A percentile compares a stretch with the other conserved stretches of the same genome.
These are phyloP conservation scores for Amazonetta brasiliensis DNA, from an alignment of 2,797 vertebrate genomes.

Conservation along the genomic window DNA sequence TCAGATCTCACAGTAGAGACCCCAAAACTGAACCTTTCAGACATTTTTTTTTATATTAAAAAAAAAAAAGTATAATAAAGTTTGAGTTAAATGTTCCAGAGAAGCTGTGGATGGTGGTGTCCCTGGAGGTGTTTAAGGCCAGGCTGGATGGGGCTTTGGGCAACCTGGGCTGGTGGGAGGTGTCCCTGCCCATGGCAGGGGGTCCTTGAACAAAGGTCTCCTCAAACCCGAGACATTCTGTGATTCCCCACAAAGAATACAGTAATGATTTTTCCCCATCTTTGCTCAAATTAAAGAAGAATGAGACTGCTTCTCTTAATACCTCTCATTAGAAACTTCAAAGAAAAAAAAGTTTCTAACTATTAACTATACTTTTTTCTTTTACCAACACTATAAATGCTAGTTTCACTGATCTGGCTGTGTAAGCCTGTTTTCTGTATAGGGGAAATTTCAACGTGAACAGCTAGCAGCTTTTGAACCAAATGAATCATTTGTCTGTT, in stretches of 20 bases:
- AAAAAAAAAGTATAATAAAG: background rate
- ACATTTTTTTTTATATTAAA: fast-evolving
- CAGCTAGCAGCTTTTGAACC: background rate
- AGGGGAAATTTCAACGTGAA: background rate
- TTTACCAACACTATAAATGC: background rate
- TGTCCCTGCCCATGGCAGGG: no score
- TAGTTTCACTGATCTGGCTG: background rate
- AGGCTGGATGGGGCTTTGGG: no score
- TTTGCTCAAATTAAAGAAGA: background rate
- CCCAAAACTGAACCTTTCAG: background rate
- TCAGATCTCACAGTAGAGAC: background rate
- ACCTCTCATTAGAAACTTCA: background rate
- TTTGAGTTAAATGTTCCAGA: background rate
- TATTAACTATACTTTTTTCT: background rate
- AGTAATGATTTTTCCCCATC: background rate
- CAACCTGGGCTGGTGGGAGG: no score
- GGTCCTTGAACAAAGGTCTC: no score
- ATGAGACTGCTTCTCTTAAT: background rate
- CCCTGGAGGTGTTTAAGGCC: no score
- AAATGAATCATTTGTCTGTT: background rate
- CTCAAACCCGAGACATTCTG: no score
- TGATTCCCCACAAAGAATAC: background rate
- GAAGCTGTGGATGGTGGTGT: no score
- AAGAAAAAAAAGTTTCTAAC: background rate
- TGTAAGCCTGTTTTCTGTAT: background rate